Evolutionary conservation across 2,797 vertebrate species (phyloP), one percentile per base, ranked within the genome.

Genomic region (Otus scops): DNA sequence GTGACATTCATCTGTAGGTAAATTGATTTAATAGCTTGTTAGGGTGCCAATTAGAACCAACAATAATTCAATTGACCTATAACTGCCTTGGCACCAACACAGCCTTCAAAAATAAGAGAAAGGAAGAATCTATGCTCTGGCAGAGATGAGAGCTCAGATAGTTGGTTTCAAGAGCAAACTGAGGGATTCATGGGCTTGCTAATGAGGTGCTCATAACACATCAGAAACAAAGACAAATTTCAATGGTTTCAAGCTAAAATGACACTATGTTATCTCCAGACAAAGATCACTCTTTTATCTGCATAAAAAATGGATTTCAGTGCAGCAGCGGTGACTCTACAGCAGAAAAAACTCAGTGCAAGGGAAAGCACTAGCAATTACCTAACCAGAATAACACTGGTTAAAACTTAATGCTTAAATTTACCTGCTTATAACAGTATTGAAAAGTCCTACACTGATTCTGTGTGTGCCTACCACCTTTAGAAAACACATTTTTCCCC

Each of bases 21-120:
- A 95, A 97, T 95, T 95, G 93, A 96, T 96, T 91, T 97, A 96
- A 96, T 92, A 92, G 95, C 93, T 95, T 97, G 93, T 95, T 96
- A 95, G 94, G 96, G 79, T 91, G 94, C 94, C 94, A 97, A 92
- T 97, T 97, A 97, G 92, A 96, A 94, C 88, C 87, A 97, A 95
- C 97, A 97, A 95, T 96, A 96, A 96, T 93, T 97, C 96, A 95
- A 97, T 97, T 96, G 95, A 97, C 95, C 97, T 97, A 73, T 90
- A 96, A 92, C 93, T 96, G 95, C 82, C 85, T 97, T 96, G 96
- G 94, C 96, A 97, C 92, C 85, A 91, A 80, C 68, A 73, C 26
- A 28, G 87, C 82, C 91, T 94, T 94, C 93, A 95, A 93, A 96
- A 94, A 88, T 85, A 95, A 81, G 76, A 83, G 92, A 95, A 95